Conservation (phyloP, 2,888 invertebrate genomes). For the Cryptophagus acutangulus region DNA sequence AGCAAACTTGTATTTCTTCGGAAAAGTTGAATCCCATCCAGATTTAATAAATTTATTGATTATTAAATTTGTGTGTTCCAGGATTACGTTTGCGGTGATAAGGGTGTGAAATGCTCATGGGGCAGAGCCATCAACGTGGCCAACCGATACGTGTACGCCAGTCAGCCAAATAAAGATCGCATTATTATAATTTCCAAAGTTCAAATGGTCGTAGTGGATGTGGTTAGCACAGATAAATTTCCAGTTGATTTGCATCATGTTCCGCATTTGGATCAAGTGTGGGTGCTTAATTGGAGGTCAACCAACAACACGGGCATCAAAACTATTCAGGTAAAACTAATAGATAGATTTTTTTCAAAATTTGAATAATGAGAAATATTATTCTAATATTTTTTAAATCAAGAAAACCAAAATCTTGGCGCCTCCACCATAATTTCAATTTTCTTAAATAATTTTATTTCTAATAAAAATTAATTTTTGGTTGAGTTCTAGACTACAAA, state of each 20-base stretch:
- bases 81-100: conserved; percentile 68
- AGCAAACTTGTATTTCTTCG: no score
- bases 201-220: conserved; percentile 68
- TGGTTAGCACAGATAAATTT: conserved; percentile 66
- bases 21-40: no score
- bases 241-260: conserved; percentile 68
- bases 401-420: no score
- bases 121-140: conserved; percentile 67
- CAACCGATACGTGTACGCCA: conserved; percentile 66
- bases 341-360: no score
- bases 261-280: conserved; percentile 66
- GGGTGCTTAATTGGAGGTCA: conserved; percentile 67
- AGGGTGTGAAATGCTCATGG: conserved; percentile 64
- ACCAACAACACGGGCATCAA: conserved; percentile 57
- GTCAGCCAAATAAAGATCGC: conserved; percentile 65
- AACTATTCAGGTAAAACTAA: conserved; percentile 56
- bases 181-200: conserved; percentile 66
- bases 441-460: no score
- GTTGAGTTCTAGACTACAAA: no score
- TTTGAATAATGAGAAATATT: neutral
- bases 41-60: no score
- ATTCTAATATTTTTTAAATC: no score
- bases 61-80: conserved; percentile 30
- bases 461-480: no score
- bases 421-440: no score